Evolutionary conservation across 1,140 invertebrate genomes (phyloP).

Genomic region (Orussus abietinus): DNA sequence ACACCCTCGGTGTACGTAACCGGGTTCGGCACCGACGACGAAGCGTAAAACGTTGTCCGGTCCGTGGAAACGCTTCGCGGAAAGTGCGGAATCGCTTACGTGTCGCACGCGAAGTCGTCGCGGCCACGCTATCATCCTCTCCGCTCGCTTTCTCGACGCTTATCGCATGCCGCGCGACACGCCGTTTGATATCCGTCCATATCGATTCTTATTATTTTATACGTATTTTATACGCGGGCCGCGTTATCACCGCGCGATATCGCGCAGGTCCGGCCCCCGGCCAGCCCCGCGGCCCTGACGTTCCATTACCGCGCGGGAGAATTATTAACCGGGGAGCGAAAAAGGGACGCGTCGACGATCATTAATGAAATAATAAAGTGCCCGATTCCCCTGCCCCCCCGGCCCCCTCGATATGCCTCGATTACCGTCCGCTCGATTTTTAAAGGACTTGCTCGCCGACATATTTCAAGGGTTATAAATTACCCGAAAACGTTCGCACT

Average conservation of each 20-base stretch:
- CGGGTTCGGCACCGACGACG: slow-evolving; percentile 14
- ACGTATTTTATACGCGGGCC: too few relatives aligned
- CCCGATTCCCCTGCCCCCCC: too few relatives aligned
- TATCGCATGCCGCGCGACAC: too few relatives aligned
- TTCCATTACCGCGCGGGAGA: too few relatives aligned
- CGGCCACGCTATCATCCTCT: slow-evolving; percentile 29
- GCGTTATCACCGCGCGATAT: too few relatives aligned
- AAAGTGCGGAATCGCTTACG: slow-evolving; percentile 27
- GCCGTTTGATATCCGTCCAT: slow-evolving; percentile 7
- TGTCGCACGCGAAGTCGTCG: slow-evolving; percentile 36
- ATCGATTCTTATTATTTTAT: slow-evolving; percentile 41
- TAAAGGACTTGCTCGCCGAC: too few relatives aligned
- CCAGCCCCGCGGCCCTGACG: slow-evolving; percentile 1
- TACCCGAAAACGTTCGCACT: too few relatives aligned
- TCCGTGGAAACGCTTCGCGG: slow-evolving; percentile 24
- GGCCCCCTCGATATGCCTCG: too few relatives aligned
- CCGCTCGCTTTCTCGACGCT: too few relatives aligned
- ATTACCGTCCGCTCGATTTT: too few relatives aligned
- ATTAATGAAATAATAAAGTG: slow-evolving; percentile 1
- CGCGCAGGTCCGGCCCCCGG: slow-evolving; percentile 8
- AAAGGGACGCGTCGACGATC: slow-evolving; percentile 1
- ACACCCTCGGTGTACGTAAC: slow-evolving; percentile 23
- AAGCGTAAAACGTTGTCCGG: slow-evolving; percentile 27
- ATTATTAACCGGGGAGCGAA: too few relatives aligned
- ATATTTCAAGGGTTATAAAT: too few relatives aligned